phyloP scores from a whole-genome alignment of 2,888 invertebrate species.

The Xylota sylvarum region DNA sequence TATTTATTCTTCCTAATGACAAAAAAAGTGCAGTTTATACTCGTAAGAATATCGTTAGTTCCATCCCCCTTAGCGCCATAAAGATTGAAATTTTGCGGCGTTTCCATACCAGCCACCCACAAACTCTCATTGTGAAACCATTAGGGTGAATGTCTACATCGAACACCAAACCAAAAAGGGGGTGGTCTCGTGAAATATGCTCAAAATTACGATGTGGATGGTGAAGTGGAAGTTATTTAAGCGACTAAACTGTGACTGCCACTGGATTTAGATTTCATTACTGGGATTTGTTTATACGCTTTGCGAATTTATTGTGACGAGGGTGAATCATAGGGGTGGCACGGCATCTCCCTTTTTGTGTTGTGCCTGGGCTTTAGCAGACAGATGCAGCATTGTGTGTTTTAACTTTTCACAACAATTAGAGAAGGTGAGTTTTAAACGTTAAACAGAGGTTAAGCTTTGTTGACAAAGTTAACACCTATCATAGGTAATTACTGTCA shows the following conservation, averaged over 20 bases:
- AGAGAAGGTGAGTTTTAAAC: constrained; percentile 19
- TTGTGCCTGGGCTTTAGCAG: constrained; percentile 32
- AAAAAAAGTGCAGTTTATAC: constrained; percentile 56
- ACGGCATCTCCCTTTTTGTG: constrained; percentile 22
- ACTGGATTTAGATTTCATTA: constrained; percentile 76
- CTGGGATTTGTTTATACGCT: constrained; percentile 72
- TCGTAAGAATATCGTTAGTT: constrained; percentile 26
- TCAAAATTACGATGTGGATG: constrained; percentile 66
- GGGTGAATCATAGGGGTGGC: constrained; percentile 69
- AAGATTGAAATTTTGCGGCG: constrained; percentile 53
- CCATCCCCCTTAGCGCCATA: constrained; percentile 44
- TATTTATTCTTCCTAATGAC: constrained; percentile 75
- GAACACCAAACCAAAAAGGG: constrained; percentile 56
- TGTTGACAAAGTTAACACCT: constrained; percentile 32
- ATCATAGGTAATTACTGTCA: constrained; percentile 13
- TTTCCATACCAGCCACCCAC: constrained; percentile 61
- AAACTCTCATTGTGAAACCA: constrained; percentile 35
- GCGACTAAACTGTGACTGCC: constrained; percentile 72
- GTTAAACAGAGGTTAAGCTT: constrained; percentile 25
- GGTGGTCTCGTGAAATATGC: constrained; percentile 70
- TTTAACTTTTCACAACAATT: constrained; percentile 41
- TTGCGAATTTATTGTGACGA: constrained; percentile 64
- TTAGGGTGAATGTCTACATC: constrained; percentile 61
- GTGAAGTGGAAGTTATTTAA: constrained; percentile 76
- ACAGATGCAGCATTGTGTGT: constrained; percentile 21